Base-by-base conservation (phyloP, 2,888 invertebrate genomes). In the Piscicola geometra region DNA sequence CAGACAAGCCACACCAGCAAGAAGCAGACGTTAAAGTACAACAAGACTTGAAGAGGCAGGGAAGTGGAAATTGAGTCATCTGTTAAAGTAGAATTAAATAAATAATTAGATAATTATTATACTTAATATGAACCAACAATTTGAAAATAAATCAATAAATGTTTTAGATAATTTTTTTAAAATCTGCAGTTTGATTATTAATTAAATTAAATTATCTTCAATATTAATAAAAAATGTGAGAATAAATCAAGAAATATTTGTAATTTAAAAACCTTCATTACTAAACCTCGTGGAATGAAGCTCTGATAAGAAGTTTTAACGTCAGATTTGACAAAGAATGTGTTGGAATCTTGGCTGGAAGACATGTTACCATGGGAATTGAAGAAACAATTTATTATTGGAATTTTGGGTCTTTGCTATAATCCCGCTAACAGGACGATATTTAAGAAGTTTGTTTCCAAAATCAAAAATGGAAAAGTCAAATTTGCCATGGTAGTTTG, bases 401-500 rank as follows among this genome's bases (percentile, higher is more conserved):
- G 9, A 47, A 47, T 15, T 47, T 9, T 47, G 50, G 50, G 50
- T 47, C 50, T 47, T 15, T 47, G 50, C 12, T 47, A 47, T 47
- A 15, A 15, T 47, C 9, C 12, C 12, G 12, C 12, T 21, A 15
- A 47, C 9, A 21, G 9, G 21, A 21, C 50, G 50, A 47, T 47
- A 47, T 47, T 47, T 47, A 21, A 47, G 50, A 47, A 15, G 21
- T 47, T 47, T 47, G 50, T 47, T n/a, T n/a, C n/a, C n/a, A n/a
- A n/a, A n/a, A n/a, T n/a, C 50, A 9, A 21, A 47, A 47, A 47
- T 47, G 50, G 50, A 47, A 47, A 47, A 47, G 50, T 21, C 50
- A 15, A 47, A 21, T 47, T 90, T 91, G 80, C 94, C 92, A 64
- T 99, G 86, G 25, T 98, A 86, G 0, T 92, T n/a, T n/a, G n/a